Evolutionary conservation across 2,113 vertebrate species (phyloP).

Genomic region (Macrotis lagotis): DNA sequence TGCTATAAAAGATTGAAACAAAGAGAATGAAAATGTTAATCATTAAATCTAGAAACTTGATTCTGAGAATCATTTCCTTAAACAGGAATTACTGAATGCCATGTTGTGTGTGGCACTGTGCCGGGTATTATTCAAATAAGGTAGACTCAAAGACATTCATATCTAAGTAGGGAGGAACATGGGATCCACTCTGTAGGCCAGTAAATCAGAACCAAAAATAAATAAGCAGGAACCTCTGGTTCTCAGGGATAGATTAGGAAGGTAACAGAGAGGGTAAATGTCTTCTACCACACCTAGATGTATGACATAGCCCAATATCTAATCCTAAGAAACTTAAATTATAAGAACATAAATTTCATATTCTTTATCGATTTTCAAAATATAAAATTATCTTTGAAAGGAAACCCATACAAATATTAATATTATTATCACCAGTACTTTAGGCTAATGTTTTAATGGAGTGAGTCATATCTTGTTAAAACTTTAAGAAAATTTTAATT

Average conservation of each 20-base stretch:
- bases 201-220: not conserved
- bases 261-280: not conserved
- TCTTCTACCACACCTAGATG: not conserved
- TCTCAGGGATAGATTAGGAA: not conserved
- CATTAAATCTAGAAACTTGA: not conserved
- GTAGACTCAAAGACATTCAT: rapidly evolving
- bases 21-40: not conserved
- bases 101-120: not conserved
- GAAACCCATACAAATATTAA: not conserved
- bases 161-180: not conserved
- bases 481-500: not conserved
- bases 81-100: not conserved
- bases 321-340: not conserved
- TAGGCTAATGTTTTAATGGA: not conserved
- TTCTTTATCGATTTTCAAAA: not conserved
- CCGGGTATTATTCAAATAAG: rapidly evolving
- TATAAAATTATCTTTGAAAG: not conserved
- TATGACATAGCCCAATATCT: not conserved
- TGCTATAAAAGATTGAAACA: not conserved
- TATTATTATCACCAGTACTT: not conserved
- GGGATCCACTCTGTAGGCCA: not conserved
- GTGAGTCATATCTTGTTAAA: not conserved
- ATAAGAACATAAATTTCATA: not conserved
- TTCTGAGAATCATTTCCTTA: not conserved
- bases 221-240: not conserved